Evolutionary conservation across 2,888 invertebrate genomes (phyloP), one percentile per base, ranked within the genome.

Genomic region (Pyrocoelia pectoralis): DNA sequence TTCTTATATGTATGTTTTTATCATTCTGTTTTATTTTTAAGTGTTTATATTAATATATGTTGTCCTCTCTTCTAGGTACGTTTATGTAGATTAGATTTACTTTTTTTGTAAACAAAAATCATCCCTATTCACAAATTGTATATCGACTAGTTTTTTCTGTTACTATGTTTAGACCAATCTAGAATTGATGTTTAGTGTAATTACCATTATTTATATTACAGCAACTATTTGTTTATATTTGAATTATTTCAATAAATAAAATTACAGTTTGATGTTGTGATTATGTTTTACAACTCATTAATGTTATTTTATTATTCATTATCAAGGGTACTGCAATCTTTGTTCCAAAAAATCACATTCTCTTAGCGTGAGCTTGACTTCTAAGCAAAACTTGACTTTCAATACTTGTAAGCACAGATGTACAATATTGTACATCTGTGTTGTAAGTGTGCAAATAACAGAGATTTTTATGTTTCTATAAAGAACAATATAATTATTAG

Each of bases 21-120:
- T 54, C 51, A 61, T 56, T 61, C 41, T 61, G 55, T 61, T 61
- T 61, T 61, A 61, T 55, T 61, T 61, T 54, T 55, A 61, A 56
- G 49, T 56, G 52, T 61, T 53, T 61, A 56, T 50, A 50, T 54
- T 61, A 50, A 55, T 41, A 54, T 38, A 54, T 61, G 51, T 61
- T 61, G 48, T 43, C 19, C 46, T 55, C 50, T 49, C 9, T 33
- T 33, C 54, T 48, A 60, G 40, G 60, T 54, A 38, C 15, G 43
- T 58, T 51, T 58, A 58, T 51, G 41, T 52, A 51, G 41, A 41
- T 51, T 46, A n/a, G 40, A 17, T 50, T 51, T 50, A 50, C 9
- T n/a, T 40, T n/a, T n/a, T 13, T 56, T 19, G 15, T 43, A 56
- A 46, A 56, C 29, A 33, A 48, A 17, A 9, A 14, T 19, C 33